Base-by-base conservation (phyloP, 2,113 vertebrate species). In the Corythoichthys intestinalis region DNA sequence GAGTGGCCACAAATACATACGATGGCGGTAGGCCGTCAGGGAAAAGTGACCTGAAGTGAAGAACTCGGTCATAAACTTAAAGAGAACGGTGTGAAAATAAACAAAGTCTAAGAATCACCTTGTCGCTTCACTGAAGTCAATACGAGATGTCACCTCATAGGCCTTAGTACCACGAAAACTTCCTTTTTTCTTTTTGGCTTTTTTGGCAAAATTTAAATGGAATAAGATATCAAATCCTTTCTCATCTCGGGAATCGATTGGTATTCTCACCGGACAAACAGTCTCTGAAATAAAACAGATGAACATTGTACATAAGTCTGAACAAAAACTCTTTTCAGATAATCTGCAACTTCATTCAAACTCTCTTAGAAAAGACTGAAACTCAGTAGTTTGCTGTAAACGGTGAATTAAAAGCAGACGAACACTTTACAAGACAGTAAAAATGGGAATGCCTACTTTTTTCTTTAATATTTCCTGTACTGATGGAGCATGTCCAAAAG, bases 21-120 rank as follows among this genome's bases (percentile, higher is more conserved):
- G 97, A 98, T 58, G 97, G 97, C 71, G 97, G 97, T 60, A 99
- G 93, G 38, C 97, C 97, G 88, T 96, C 97, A 66, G 97, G 97
- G 79, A 99, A 98, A 71, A 99, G 91, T 72, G 88, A 89, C 85
- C 97, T 98, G 70, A 58, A 17, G 83, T 35, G 14, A 34, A 41
- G 77, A 37, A 57, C 20, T 65, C 39, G 65, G 57, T 76, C 17
- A 70, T 73, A 20, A 56, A 41, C 9, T 35, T 6, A 81, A 5
- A 1, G 2, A 47, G 37, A 12, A 20, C 46, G n/a, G 74, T 69
- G 9, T 28, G 70, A 48, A 73, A 44, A 9, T 10, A 60, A 68
- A 28, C 6, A 49, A 67, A 49, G 41, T 0, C 6, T 9, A 11
- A 44, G 41, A 15, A 57, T 80, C 93, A 98, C 97, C 95, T 93